Conservation (phyloP, 2,113 vertebrate genomes). For the Petrocephalus microphthalmus region DNA sequence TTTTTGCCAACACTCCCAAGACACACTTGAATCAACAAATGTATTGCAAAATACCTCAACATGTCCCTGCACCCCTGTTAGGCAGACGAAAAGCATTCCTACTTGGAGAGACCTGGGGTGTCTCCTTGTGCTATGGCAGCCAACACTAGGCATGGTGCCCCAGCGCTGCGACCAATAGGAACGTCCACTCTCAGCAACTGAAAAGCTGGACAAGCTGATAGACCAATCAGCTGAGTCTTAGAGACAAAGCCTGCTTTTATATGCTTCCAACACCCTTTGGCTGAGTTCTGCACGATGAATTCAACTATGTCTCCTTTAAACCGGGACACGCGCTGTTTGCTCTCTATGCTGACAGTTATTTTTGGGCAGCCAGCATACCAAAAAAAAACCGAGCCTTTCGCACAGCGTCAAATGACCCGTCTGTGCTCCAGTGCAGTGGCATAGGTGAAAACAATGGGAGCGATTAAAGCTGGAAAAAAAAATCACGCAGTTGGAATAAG, state of each 20-base stretch:
- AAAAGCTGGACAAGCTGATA: neutral
- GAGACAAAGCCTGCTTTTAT: neutral
- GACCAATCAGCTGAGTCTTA: neutral
- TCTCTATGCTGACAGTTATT: neutral
- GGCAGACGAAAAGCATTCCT: neutral
- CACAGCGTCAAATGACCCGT: neutral
- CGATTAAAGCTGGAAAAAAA: neutral
- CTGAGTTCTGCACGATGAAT: neutral
- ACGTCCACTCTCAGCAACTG: neutral
- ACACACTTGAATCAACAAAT: neutral
- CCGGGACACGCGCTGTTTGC: neutral
- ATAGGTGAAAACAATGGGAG: neutral
- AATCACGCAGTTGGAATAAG: neutral
- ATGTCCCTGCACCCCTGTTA: neutral
- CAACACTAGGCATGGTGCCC: neutral
- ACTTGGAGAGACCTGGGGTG: neutral
- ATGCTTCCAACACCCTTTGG: neutral
- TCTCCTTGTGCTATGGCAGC: neutral
- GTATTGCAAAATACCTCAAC: neutral
- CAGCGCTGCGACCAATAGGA: neutral
- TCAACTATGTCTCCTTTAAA: neutral
- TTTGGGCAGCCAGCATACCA: neutral
- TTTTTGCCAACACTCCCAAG: neutral
- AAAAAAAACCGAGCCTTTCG: neutral
- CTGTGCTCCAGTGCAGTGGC: neutral